Conservation (phyloP, 2,888 invertebrate genomes). For the Ryuthela nishihirai region DNA sequence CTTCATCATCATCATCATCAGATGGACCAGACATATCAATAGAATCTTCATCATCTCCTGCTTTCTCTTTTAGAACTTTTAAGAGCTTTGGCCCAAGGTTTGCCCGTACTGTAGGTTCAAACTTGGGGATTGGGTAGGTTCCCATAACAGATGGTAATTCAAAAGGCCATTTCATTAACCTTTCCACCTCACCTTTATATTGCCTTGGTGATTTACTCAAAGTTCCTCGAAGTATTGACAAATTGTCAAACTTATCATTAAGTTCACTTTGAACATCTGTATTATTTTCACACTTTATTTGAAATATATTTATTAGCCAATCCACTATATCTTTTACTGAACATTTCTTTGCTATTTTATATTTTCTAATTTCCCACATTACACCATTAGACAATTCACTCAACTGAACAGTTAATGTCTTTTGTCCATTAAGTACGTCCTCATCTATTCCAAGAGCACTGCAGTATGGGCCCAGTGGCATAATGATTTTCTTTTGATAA, state of each 20-base stretch:
- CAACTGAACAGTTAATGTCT: slow-evolving; percentile 13
- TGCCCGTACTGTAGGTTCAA: slow-evolving; percentile 30
- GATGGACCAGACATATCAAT: slow-evolving; percentile 22
- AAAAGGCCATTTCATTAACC: slow-evolving; percentile 26
- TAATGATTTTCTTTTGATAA: no score
- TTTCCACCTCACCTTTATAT: slow-evolving; percentile 27
- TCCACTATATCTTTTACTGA: slow-evolving; percentile 21
- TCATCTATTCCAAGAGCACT: slow-evolving; percentile 31
- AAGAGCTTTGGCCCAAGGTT: slow-evolving; percentile 30
- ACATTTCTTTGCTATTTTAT: slow-evolving; percentile 25
- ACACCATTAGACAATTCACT: slow-evolving; percentile 31
- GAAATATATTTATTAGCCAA: slow-evolving; percentile 29
- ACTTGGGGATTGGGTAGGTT: slow-evolving; percentile 13
- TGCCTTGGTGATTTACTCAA: slow-evolving; percentile 14
- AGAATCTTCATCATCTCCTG: slow-evolving; percentile 34
- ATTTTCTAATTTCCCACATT: slow-evolving; percentile 26
- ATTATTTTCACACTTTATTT: slow-evolving; percentile 29
- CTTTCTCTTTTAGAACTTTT: slow-evolving; percentile 32
- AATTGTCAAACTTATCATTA: slow-evolving; percentile 24
- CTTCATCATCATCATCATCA: slow-evolving; percentile 34
- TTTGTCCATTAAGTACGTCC: slow-evolving; percentile 27
- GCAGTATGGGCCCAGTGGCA: slow-evolving; percentile 32
- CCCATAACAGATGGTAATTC: slow-evolving; percentile 30
- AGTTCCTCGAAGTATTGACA: slow-evolving; percentile 9
- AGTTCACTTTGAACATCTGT: slow-evolving; percentile 22